Evolutionary conservation across 2,888 invertebrate genomes (phyloP), one percentile per base, ranked within the genome.

Genomic region (Tipula unca): DNA sequence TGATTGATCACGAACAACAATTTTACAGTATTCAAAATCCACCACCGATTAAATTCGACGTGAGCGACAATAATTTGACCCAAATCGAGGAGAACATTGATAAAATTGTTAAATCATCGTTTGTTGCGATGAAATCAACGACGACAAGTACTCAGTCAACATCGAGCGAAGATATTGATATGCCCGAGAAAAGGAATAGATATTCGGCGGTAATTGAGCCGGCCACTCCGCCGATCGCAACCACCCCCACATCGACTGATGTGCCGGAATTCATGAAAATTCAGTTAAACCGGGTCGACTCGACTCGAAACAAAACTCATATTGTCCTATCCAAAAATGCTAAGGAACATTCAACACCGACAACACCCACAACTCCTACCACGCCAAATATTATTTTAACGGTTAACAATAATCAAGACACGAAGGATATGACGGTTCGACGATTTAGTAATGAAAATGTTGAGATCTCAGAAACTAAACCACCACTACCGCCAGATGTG

Each of bases 251-350:
- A 4, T 86, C 86, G 48, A 85, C 85, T 39, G 86, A 91, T 82
- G 91, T 94, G 14, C 94, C 95, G 0, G 95, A 95, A 89, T 95
- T 95, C 89, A 90, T 95, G 87, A 94, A 94, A 88, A 94, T 94
- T 86, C 95, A 95, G 89, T 88, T 95, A 84, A 94, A 95, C 89
- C 94, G 94, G 89, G 94, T 95, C 5, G 95, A 95, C 88, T 91
- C 92, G 10, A 93, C 93, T 87, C 91, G 91, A 0, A 92, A 94
- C 0, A 89, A 92, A 10, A 93, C 93, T 39, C 94, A 94, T 88
- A 92, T 95, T 39, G 94, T 95, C 85, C 90, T 95, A 87, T 93
- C 94, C 29, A 94, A 94, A 86, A 93, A 93, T 87, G 89, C 88
- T 2, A 89, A 89, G 14, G 88, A 88, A 69, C 25, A 85, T 2